Conservation (phyloP, 2,888 invertebrate species). For the Agriopis marginaria region DNA sequence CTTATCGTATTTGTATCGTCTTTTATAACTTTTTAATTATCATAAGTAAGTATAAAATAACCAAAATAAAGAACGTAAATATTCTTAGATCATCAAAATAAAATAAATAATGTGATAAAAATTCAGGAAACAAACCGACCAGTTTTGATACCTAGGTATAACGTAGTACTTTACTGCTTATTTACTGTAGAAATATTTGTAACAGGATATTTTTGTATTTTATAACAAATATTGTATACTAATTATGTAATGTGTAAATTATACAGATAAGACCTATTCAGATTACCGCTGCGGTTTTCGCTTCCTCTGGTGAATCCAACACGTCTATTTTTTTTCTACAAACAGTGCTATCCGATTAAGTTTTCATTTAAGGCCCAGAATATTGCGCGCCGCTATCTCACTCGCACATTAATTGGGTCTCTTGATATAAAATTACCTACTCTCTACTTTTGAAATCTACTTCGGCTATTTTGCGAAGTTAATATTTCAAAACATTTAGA, state of each 20-base stretch:
- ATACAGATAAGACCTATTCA: not conserved
- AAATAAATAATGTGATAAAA: conserved; percentile 9
- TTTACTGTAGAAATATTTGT: conserved; percentile 7
- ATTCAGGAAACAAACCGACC: conserved; percentile 16
- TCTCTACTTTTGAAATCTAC: no score
- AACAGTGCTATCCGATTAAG: no score
- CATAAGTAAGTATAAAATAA: not conserved
- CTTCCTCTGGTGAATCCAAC: no score
- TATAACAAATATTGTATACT: no score
- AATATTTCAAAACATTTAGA: no score
- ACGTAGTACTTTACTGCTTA: not conserved
- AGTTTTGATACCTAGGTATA: conserved; percentile 11
- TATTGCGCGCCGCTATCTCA: no score
- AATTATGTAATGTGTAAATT: no score
- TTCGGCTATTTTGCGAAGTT: no score
- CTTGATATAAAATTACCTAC: no score
- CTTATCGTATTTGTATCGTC: conserved; percentile 26
- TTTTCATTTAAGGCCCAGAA: no score
- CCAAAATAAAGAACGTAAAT: not conserved
- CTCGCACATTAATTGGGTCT: no score
- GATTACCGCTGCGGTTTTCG: not conserved
- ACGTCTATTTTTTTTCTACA: no score
- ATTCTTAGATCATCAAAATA: conserved; percentile 1
- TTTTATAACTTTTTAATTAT: not conserved
- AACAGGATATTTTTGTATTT: not conserved